Evolutionary conservation across 1,140 invertebrate genomes (phyloP).

Genomic region (Chionoecetes opilio): DNA sequence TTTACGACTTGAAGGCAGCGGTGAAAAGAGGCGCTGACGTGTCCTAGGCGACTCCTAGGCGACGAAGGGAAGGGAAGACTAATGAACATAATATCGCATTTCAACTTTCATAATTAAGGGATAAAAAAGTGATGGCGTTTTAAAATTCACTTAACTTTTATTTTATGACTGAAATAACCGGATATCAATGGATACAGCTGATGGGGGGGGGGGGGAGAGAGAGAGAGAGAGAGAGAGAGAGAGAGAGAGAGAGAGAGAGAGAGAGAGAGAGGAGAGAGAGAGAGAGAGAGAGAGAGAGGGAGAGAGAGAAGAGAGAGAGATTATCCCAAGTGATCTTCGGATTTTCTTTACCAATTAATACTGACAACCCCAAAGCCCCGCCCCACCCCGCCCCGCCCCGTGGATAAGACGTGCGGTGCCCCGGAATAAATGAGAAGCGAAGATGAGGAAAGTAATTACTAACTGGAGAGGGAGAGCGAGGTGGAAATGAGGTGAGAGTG

Average conservation of each 20-base stretch:
- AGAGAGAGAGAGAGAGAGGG: too few species aligned
- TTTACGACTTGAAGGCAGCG: not conserved
- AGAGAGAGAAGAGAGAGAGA: too few species aligned
- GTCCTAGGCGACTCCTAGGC: too few species aligned
- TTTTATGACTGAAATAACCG: too few species aligned
- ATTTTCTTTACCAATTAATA: not conserved
- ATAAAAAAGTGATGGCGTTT: too few species aligned
- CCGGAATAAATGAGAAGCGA: not conserved
- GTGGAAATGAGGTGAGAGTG: constrained; percentile 2
- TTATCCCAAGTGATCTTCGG: not conserved
- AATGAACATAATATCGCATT: too few species aligned
- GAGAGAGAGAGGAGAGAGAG: constrained; percentile 23
- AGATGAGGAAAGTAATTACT: constrained; percentile 8
- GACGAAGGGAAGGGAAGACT: not conserved
- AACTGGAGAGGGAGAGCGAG: not conserved
- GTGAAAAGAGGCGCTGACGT: not conserved
- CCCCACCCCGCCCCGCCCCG: not conserved
- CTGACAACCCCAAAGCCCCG: not conserved
- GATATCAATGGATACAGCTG: too few species aligned
- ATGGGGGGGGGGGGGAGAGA: not conserved
- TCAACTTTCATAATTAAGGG: too few species aligned
- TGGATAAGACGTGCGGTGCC: not conserved
- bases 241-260: constrained; percentile 27
- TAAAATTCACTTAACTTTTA: too few species aligned
- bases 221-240: constrained; percentile 27